Evolutionary conservation across 2,888 invertebrate genomes (phyloP), one percentile per base, ranked within the genome.

Genomic region (Agonopterix heracliana): DNA sequence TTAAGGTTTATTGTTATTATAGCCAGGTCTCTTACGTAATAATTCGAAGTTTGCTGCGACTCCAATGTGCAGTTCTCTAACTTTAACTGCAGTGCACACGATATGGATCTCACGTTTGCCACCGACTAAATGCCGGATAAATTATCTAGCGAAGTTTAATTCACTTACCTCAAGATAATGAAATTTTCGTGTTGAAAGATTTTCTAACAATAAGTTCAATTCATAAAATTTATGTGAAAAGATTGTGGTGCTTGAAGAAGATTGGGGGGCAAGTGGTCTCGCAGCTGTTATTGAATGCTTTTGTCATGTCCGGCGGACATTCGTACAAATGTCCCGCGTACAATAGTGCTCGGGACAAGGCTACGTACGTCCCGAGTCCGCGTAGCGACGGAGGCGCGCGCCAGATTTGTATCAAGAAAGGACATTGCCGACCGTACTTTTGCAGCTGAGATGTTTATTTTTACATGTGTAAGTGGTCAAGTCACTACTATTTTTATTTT

Each of bases 101-200:
- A 85, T 85, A 85, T 78, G 76, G 71, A 86, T 85, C 84, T 85
- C 86, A 84, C 85, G 85, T 82, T 83, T 79, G 75, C 81, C 66
- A 66, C 67, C 73, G 69, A 77, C 81, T 82, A 85, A 85, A 83
- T 26, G 81, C 73, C 68, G 74, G 80, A 79, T 85, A 85, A 84
- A 82, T 85, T 81, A 83, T 81, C 77, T 77, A 74, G 79, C 80
- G 63, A 71, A 79, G 71, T 77, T 81, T 78, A 83, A 81, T 83
- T 80, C 77, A 26, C 26, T 26, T 26, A 26, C 26, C 26, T 26
- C 5, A 26, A 26, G 26, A 26, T 26, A 26, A 26, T 26, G 26
- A 26, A 26, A 26, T 26, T 26, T 26, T 26, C 26, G 26, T 26
- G 26, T 26, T 0, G 26, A 5, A 26, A 26, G 5, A 26, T 26